phyloP scores from a whole-genome alignment of 2,888 invertebrate genomes.

The Dolichomitus sp. region DNA sequence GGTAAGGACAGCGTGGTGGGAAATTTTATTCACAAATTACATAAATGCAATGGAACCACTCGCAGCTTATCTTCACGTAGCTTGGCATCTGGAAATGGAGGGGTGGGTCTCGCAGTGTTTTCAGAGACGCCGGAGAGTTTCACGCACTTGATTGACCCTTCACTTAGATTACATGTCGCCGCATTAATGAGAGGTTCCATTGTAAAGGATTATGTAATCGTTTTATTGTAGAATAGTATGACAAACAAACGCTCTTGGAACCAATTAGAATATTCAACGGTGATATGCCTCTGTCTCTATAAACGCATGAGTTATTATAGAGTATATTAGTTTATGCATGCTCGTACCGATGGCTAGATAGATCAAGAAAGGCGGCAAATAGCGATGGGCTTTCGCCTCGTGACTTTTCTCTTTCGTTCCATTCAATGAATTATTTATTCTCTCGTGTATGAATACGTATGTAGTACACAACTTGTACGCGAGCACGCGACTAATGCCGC shows the following conservation, averaged over 20 bases:
- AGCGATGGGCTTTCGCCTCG: constrained; percentile 70
- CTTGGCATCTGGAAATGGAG: too few relatives aligned
- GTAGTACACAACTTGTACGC: constrained; percentile 43
- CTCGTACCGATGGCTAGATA: constrained; percentile 64
- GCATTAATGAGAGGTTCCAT: not conserved
- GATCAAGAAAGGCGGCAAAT: constrained; percentile 67
- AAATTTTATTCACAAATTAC: not conserved
- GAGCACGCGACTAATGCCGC: constrained; percentile 50
- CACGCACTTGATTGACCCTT: too few relatives aligned
- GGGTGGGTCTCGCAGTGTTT: too few relatives aligned
- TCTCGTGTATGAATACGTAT: constrained; percentile 58
- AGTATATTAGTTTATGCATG: constrained; percentile 58
- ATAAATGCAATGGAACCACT: not conserved
- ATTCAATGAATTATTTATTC: constrained; percentile 71
- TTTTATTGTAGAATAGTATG: not conserved
- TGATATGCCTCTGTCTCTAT: constrained; percentile 22
- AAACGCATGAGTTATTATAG: constrained; percentile 54
- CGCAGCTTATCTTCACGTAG: too few relatives aligned
- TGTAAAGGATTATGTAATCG: not conserved
- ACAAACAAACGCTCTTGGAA: constrained; percentile 1
- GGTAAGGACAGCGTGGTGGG: constrained; percentile 83
- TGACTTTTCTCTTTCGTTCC: constrained; percentile 71
- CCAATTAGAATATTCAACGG: constrained; percentile 35
- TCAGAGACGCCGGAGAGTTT: too few relatives aligned
- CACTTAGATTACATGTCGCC: too few relatives aligned